Conservation (phyloP, 2,888 invertebrate species). For the Dexiosoma caninum region DNA sequence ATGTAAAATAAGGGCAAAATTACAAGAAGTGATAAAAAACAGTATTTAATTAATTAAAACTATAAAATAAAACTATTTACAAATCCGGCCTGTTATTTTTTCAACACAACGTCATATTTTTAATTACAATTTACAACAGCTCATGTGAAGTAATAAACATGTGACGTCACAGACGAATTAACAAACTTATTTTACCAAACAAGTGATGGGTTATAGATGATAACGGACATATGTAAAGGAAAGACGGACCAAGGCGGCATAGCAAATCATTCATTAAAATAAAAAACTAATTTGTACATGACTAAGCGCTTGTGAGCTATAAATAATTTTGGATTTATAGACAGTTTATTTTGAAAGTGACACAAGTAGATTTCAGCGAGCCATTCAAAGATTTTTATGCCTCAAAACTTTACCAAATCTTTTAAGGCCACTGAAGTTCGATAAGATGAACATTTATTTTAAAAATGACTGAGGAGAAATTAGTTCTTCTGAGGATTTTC, state of each 20-base stretch:
- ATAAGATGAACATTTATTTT: too few relatives aligned
- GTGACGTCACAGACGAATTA: conserved; percentile 3
- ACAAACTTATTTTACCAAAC: not conserved
- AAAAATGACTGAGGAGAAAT: too few relatives aligned
- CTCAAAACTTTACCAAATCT: too few relatives aligned
- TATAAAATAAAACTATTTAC: not conserved
- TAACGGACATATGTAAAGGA: not conserved
- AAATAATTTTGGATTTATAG: not conserved
- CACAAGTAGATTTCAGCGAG: not conserved
- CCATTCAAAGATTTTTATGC: too few relatives aligned
- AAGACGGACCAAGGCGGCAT: not conserved
- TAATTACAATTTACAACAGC: conserved; percentile 30
- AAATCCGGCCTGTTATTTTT: not conserved
- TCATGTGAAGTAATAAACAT: not conserved
- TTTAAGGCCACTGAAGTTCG: too few relatives aligned
- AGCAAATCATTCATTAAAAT: conserved; percentile 4
- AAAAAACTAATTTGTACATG: not conserved
- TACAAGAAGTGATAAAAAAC: not conserved
- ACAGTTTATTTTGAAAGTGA: not conserved
- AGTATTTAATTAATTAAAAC: not conserved
- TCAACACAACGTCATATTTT: not conserved
- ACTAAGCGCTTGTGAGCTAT: not conserved
- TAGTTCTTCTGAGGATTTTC: too few relatives aligned
- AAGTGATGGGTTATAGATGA: conserved; percentile 1
- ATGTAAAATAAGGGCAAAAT: not conserved